Evolutionary conservation across 2,797 vertebrate genomes (phyloP), one percentile per base, ranked within the genome.

Genomic region (Limosa lapponica): DNA sequence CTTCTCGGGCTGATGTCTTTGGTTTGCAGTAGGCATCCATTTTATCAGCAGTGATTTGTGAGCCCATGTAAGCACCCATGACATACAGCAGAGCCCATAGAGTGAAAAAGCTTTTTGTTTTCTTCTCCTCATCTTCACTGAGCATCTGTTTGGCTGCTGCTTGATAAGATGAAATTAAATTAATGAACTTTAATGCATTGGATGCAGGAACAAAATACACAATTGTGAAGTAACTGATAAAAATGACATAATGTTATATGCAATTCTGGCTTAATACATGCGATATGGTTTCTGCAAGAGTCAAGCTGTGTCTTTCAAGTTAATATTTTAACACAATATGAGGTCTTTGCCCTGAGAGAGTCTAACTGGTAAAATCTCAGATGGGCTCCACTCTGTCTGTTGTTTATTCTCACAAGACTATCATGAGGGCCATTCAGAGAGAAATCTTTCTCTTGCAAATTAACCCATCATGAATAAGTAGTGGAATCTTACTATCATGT

Each of bases 51-150:
- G 77, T 44, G 46, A 93, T 93, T 94, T 96, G 90, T 91, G 57
- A 93, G 61, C 36, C 86, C 4, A 0, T 34, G 41, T 59, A 93
- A 87, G 78, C 36, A 70, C 46, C 59, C 78, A 64, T 74, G 95
- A 93, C 61, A 74, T 23, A 87, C 34, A 91, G 54, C 86, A 96
- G 93, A 93, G 69, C 39, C 36, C 73, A 43, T 17, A 30, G 57
- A 93, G 84, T 93, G 79, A 94, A 96, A 97, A 97, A 97, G 84
- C 85, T 92, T 96, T 96, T 96, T 96, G 87, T 96, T 97, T 95
- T 80, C 87, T 75, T 84, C 77, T 73, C 58, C 41, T 85, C n/a
- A 46, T 87, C 85, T 87, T 89, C 71, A 44, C 59, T 44, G 36
- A 90, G 70, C 78, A 95, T 90, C 90, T 94, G 83, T 95, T 96